phyloP scores from a whole-genome alignment of 2,888 invertebrate genomes.

The Steinernema hermaphroditum region DNA sequence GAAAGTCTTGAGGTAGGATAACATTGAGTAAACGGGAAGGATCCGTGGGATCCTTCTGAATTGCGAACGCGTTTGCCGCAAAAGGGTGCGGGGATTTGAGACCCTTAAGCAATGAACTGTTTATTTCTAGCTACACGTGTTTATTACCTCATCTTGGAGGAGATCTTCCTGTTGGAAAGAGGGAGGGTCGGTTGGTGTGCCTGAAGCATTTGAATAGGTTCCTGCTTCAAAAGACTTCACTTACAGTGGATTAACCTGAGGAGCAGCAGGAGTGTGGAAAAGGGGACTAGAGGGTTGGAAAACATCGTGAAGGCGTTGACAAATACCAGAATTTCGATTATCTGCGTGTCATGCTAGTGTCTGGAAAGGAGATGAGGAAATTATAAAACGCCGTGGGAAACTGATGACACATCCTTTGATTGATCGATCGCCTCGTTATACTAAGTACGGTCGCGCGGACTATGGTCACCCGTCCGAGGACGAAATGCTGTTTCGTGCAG shows the following conservation, averaged over 20 bases:
- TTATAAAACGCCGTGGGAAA: neutral
- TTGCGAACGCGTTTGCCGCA: slow-evolving; percentile 42
- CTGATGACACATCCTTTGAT: neutral
- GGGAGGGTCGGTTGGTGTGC: neutral
- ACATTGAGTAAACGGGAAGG: slow-evolving; percentile 57
- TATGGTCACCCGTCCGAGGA: slow-evolving; percentile 22
- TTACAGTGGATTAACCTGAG: slow-evolving; percentile 9
- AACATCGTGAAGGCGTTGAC: neutral
- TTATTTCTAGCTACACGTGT: no score
- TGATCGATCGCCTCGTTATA: slow-evolving; percentile 11
- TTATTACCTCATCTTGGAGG: slow-evolving; percentile 10
- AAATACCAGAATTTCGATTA: neutral
- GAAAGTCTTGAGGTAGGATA: slow-evolving; percentile 51
- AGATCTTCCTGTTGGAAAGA: neutral
- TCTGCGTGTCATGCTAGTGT: slow-evolving; percentile 23
- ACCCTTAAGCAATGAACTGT: neutral
- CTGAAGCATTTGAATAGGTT: neutral
- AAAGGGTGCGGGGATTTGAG: neutral
- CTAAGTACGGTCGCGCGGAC: slow-evolving; percentile 28
- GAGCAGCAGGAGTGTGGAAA: slow-evolving; percentile 9
- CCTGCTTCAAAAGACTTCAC: no score
- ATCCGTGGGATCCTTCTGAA: slow-evolving; percentile 50
- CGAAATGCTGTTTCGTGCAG: slow-evolving; percentile 21
- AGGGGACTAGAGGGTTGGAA: slow-evolving; percentile 17
- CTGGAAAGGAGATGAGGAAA: neutral